These are phyloP conservation scores for Orthonevra nobilis DNA, from an alignment of 2,888 invertebrate genomes.

Conservation along the genomic window DNA sequence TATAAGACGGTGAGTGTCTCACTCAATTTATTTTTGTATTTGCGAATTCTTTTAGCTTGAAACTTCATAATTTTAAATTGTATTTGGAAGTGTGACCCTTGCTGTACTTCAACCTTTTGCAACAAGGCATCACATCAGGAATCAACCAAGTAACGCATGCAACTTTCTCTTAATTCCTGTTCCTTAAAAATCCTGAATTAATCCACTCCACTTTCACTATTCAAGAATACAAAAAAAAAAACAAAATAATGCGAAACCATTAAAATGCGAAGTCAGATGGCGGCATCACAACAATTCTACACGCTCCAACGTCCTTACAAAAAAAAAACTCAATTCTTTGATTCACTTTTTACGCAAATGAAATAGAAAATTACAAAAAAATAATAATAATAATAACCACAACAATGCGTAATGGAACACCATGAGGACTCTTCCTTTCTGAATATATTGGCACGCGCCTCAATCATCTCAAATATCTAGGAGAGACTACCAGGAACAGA, in stretches of 20 bases:
- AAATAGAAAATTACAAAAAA: conserved; percentile 36
- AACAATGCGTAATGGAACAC: conserved; percentile 44
- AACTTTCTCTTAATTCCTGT: too few relatives aligned
- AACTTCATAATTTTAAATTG: too few relatives aligned
- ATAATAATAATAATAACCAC: conserved; percentile 23
- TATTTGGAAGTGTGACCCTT: too few relatives aligned
- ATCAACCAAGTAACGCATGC: too few relatives aligned
- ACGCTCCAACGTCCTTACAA: conserved; percentile 16
- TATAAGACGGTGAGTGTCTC: too few relatives aligned
- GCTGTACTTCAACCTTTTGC: too few relatives aligned
- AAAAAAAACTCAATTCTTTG: conserved; percentile 27
- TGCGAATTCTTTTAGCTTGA: too few relatives aligned
- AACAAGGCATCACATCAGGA: too few relatives aligned
- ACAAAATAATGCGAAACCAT: too few relatives aligned
- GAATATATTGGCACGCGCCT: conserved; percentile 58
- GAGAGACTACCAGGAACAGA: conserved; percentile 6
- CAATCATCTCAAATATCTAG: conserved; percentile 57
- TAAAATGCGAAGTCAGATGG: conserved; percentile 42
- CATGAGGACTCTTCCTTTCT: conserved; percentile 55
- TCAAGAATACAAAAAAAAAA: background rate
- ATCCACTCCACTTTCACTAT: conserved; percentile 42
- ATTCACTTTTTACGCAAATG: conserved; percentile 46
- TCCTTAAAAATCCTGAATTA: background rate
- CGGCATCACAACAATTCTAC: conserved; percentile 15
- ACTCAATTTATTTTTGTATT: too few relatives aligned